Evolutionary conservation across 2,113 vertebrate genomes (phyloP).

Genomic region (Phaethornis superciliosus): DNA sequence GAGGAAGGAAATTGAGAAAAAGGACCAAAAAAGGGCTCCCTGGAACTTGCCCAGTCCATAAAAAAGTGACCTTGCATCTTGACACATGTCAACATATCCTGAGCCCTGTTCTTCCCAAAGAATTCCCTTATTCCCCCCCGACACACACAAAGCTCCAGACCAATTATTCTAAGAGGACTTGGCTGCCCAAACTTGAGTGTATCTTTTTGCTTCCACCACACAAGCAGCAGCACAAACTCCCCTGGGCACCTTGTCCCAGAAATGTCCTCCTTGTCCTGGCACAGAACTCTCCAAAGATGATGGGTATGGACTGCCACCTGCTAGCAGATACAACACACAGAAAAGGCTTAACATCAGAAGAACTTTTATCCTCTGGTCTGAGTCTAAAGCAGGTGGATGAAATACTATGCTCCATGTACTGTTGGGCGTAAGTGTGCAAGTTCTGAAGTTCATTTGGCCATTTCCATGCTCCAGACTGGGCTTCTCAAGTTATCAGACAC

Average conservation of each 20-base stretch:
- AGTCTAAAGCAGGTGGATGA: not conserved
- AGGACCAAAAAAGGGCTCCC: not conserved
- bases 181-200: not conserved
- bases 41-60: not conserved
- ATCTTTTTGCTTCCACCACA: not conserved
- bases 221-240: not conserved
- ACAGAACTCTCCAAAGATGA: not conserved
- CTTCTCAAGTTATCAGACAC: not conserved
- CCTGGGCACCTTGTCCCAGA: not conserved
- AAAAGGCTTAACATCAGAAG: rapidly evolving
- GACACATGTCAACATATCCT: not conserved
- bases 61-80: not conserved
- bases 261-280: not conserved
- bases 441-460: not conserved
- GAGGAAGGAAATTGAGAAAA: not conserved
- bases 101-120: not conserved
- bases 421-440: not conserved
- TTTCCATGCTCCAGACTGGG: not conserved
- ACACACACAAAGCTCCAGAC: not conserved
- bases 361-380: not conserved
- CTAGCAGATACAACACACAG: not conserved
- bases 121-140: not conserved
- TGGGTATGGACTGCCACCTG: not conserved
- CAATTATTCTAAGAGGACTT: not conserved
- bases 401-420: not conserved